Conservation (phyloP, 2,888 invertebrate genomes). For the Lordiphosa fenestrarum region DNA sequence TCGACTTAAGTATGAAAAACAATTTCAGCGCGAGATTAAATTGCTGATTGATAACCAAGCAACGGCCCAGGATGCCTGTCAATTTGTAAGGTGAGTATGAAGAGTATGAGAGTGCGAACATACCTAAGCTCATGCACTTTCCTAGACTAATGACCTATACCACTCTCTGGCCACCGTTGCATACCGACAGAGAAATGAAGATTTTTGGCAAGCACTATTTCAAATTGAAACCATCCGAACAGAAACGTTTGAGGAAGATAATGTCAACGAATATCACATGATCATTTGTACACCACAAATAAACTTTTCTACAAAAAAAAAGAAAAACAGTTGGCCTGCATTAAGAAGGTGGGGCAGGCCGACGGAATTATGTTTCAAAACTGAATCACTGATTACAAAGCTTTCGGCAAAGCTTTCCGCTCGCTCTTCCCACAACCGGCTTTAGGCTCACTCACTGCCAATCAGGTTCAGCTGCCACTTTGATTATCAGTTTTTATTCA, state of each 20-base stretch:
- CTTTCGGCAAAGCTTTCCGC: not conserved
- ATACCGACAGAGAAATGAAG: conserved; percentile 47
- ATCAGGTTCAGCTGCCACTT: not conserved
- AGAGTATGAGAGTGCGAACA: not conserved
- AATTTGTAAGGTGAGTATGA: conserved; percentile 44
- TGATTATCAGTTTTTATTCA: not conserved
- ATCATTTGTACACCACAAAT: not conserved
- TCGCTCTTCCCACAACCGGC: conserved; percentile 1
- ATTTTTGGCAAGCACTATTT: conserved; percentile 39
- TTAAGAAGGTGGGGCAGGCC: too few relatives aligned
- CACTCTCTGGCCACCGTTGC: conserved; percentile 61
- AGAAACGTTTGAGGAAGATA: conserved; percentile 36
- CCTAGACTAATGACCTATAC: conserved; percentile 50
- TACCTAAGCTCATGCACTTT: not conserved
- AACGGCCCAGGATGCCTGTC: conserved; percentile 42
- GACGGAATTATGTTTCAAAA: too few relatives aligned
- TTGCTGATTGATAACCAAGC: conserved; percentile 41
- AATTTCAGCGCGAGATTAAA: conserved; percentile 48
- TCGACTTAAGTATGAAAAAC: conserved; percentile 25
- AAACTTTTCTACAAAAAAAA: too few relatives aligned
- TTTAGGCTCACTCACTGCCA: not conserved
- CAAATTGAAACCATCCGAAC: conserved; percentile 26
- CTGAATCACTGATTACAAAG: not conserved
- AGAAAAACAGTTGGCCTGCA: too few relatives aligned
- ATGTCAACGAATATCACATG: conserved; percentile 31